These are phyloP conservation scores for Pygocentrus nattereri DNA, from an alignment of 2,797 vertebrate genomes.

Conservation along the genomic window DNA sequence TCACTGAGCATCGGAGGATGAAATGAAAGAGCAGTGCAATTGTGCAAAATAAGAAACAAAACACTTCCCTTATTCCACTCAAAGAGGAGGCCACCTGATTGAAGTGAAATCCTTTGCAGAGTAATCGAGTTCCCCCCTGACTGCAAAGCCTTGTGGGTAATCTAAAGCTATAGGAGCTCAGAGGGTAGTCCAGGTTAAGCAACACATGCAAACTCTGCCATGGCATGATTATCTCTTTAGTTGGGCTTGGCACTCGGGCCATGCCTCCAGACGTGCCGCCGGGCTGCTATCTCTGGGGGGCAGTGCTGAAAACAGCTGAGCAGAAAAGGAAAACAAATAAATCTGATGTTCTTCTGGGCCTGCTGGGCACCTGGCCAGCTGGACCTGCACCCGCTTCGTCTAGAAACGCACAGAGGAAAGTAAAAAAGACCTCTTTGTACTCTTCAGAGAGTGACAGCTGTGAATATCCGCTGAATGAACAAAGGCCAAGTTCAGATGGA, in stretches of 20 bases:
- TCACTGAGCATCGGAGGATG: conserved; percentile 36
- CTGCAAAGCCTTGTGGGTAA: conserved; percentile 27
- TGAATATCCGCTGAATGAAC: conserved; percentile 46
- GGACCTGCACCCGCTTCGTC: conserved; percentile 34
- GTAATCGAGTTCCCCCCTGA: conserved; percentile 11
- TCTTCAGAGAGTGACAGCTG: conserved; percentile 50
- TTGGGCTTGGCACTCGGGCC: conserved; percentile 4
- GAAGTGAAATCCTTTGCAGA: conserved; percentile 32
- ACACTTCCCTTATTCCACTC: not conserved
- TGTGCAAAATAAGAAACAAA: conserved; percentile 33
- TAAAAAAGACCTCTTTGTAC: conserved; percentile 43
- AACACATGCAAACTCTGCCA: not conserved
- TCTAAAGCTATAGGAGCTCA: conserved; percentile 20
- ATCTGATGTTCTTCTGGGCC: conserved; percentile 9
- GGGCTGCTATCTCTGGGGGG: conserved; percentile 18
- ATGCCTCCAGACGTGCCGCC: conserved; percentile 27
- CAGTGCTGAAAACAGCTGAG: conserved; percentile 19
- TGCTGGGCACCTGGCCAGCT: conserved; percentile 37
- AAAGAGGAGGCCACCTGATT: conserved; percentile 21
- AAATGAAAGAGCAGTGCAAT: conserved; percentile 34
- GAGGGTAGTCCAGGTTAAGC: conserved; percentile 27
- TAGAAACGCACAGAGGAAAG: conserved; percentile 34
- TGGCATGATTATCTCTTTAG: conserved; percentile 25
- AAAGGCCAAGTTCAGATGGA: conserved; percentile 48
- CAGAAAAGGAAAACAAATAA: conserved; percentile 44